These are phyloP conservation scores for Sclerodermus sp. DNA, from an alignment of 2,888 invertebrate genomes.

Conservation along the genomic window DNA sequence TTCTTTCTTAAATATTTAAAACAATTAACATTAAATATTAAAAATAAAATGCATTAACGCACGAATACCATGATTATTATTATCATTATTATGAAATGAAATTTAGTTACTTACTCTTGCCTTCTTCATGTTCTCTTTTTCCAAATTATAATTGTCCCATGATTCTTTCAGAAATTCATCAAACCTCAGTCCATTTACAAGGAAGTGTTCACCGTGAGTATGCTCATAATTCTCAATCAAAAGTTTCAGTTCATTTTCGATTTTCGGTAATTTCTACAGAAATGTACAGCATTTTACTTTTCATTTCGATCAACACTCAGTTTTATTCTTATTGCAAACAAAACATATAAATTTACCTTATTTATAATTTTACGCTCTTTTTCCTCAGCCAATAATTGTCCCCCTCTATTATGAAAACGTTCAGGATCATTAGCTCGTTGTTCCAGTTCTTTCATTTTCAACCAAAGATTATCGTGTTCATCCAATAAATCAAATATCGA, in stretches of 20 bases:
- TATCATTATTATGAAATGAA: too few relatives aligned
- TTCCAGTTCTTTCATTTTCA: constrained; percentile 75
- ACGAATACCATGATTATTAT: too few relatives aligned
- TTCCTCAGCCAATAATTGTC: constrained; percentile 82
- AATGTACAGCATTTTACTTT: not conserved
- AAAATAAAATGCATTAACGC: too few relatives aligned
- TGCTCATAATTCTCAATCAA: constrained; percentile 57
- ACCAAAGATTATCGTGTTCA: constrained; percentile 72
- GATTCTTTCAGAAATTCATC: constrained; percentile 65
- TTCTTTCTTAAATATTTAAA: constrained; percentile 14
- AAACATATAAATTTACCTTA: constrained; percentile 48
- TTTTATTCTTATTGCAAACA: constrained; percentile 22
- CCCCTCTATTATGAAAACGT: constrained; percentile 85
- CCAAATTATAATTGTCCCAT: constrained; percentile 66
- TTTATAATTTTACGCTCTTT: constrained; percentile 79
- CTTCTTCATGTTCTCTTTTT: constrained; percentile 52
- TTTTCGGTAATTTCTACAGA: constrained; percentile 67
- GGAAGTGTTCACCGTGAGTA: constrained; percentile 62
- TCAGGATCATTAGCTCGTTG: constrained; percentile 76
- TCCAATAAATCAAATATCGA: constrained; percentile 68
- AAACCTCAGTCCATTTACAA: constrained; percentile 67
- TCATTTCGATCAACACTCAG: not conserved
- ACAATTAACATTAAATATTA: not conserved
- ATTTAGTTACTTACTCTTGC: constrained; percentile 39
- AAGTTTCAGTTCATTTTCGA: constrained; percentile 68